Evolutionary conservation across 2,113 vertebrate species (phyloP).

Genomic region (Poeciliopsis turrubarensis): DNA sequence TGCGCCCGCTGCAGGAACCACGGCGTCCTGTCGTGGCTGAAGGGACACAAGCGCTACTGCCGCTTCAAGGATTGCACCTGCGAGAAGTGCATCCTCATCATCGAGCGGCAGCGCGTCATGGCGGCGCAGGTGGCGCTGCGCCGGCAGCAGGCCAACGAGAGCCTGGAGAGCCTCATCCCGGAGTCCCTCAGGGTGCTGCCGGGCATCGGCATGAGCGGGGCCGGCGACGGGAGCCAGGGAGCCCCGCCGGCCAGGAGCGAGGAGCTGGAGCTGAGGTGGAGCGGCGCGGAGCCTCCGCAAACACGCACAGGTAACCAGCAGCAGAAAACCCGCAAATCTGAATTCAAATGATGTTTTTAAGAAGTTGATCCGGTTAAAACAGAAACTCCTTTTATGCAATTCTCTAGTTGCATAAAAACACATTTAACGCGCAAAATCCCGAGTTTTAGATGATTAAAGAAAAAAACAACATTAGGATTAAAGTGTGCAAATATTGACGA

Average conservation of each 20-base stretch:
- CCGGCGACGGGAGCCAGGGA: slow-evolving; percentile 58
- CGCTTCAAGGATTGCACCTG: slow-evolving; percentile 98
- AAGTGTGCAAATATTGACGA: no score
- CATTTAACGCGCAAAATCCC: no score
- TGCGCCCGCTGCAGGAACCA: slow-evolving; percentile 96
- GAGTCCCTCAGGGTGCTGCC: slow-evolving; percentile 88
- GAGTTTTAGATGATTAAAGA: no score
- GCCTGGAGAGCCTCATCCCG: slow-evolving; percentile 92
- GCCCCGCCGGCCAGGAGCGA: slow-evolving; percentile 43
- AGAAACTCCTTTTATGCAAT: neutral
- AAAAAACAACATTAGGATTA: no score
- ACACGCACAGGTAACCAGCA: slow-evolving; percentile 47
- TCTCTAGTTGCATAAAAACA: no score
- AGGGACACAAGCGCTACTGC: slow-evolving; percentile 96
- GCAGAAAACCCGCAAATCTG: neutral
- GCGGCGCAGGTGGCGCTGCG: slow-evolving; percentile 95
- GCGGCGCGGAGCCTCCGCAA: slow-evolving; percentile 56
- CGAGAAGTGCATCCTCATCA: slow-evolving; percentile 97
- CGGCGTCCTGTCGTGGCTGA: slow-evolving; percentile 95
- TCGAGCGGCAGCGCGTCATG: slow-evolving; percentile 96
- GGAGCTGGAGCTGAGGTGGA: slow-evolving; percentile 77
- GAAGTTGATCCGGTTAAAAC: neutral
- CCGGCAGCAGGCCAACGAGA: slow-evolving; percentile 95
- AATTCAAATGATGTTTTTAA: no score
- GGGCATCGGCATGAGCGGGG: slow-evolving; percentile 67